Evolutionary conservation across 35 echinoderm and acorn worm genomes (phyloP), one percentile per base, ranked within the genome.

Genomic region (Strongylocentrotus purpuratus): DNA sequence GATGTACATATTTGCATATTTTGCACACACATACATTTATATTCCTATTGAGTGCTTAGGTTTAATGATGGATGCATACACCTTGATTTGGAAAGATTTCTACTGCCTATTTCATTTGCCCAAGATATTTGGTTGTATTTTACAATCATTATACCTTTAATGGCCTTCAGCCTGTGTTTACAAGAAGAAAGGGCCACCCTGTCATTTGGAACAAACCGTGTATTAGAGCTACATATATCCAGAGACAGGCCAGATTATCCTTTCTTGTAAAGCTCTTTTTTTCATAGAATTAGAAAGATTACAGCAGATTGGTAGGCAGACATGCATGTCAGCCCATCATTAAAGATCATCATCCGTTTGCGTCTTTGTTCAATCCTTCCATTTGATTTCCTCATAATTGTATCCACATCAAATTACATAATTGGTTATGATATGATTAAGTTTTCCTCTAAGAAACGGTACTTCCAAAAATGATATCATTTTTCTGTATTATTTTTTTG

Each of bases 191-290:
- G 28, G 65, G 65, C 65, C 65, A 78, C 65, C 65, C 25, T 78
- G 65, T 78, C 65, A 78, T 78, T 78, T 78, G 65, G 65, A 78
- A 78, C 65, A 78, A n/a, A 78, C 5, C 5, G 65, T 55, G 50
- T 55, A 14, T 55, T 15, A 11, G 50, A 55, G 10, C 7, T 78
- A 78, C n/a, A n/a, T 78, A 15, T 28, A 78, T 78, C 65, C 65
- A 78, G 65, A 78, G 65, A 78, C 65, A 78, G 65, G n/a, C 65
- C 65, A 78, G 65, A 78, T 78, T 78, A 78, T 78, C 65, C 65
- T 78, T 78, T n/a, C 65, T 78, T 78, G 22, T 78, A 31, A 78
- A 28, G 65, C 65, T 7, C 18, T 78, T n/a, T 78, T 78, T 78
- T 78, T 78, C 65, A 78, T n/a, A 78, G 65, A 78, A 78, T 78